phyloP scores from a whole-genome alignment of 1,140 invertebrate species.

The Chrysoperla carnea region DNA sequence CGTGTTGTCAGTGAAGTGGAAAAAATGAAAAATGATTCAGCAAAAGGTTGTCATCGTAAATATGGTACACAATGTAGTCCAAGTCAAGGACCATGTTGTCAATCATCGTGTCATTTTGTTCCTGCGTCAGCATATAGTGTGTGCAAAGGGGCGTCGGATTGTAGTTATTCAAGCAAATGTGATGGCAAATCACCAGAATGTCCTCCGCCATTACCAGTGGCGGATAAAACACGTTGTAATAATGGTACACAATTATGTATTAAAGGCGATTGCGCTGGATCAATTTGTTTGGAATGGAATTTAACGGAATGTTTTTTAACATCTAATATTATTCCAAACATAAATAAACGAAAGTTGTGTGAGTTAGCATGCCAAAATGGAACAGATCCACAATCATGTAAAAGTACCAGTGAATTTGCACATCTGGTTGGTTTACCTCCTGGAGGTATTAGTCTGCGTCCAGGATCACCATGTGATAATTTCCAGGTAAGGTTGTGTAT shows the following conservation, averaged over 20 bases:
- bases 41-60: constrained; percentile 62
- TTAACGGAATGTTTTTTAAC: constrained; percentile 94
- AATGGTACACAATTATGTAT: constrained; percentile 77
- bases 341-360: constrained; percentile 70
- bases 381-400: constrained; percentile 54
- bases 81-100: constrained; percentile 85
- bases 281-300: constrained; percentile 88
- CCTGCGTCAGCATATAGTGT: constrained; percentile 35
- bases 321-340: constrained; percentile 59
- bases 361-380: constrained; percentile 90
- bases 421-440: constrained; percentile 49
- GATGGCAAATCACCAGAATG: constrained; percentile 74
- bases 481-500: constrained; percentile 60
- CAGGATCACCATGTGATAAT: constrained; percentile 96
- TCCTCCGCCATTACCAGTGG: constrained; percentile 55
- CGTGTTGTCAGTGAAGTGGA: constrained; percentile 52
- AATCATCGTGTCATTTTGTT: constrained; percentile 67
- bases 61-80: constrained; percentile 79
- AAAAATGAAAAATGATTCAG: constrained; percentile 44
- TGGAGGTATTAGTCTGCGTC: constrained; percentile 75
- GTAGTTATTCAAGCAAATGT: constrained; percentile 69
- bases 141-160: constrained; percentile 77
- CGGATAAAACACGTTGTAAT: constrained; percentile 72
- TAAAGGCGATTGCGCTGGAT: constrained; percentile 83
- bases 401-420: constrained; percentile 73